Evolutionary conservation across 30 jellyfish, hydroid and myxozoan species (phyloP).

Genomic region (Catostylus mosaicus): DNA sequence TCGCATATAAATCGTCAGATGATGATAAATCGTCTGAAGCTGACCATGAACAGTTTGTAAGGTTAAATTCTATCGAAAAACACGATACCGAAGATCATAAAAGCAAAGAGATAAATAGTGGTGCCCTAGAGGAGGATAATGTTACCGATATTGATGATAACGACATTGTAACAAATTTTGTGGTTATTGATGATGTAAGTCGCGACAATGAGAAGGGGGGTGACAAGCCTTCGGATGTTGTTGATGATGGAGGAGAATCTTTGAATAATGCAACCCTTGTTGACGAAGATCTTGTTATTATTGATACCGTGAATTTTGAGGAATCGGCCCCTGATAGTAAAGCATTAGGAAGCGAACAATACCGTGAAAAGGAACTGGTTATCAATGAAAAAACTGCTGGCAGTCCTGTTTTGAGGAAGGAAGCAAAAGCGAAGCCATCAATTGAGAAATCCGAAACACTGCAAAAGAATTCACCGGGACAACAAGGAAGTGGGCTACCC

Average conservation of each 20-base stretch:
- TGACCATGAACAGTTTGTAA: background rate
- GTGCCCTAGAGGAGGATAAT: background rate
- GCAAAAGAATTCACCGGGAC: constrained; percentile 1
- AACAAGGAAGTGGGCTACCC: constrained; percentile 16
- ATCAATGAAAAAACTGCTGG: background rate
- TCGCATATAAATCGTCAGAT: background rate
- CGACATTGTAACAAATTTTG: background rate
- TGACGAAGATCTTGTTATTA: background rate
- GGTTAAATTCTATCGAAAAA: background rate
- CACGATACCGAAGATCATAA: background rate
- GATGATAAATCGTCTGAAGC: background rate
- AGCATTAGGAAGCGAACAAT: background rate
- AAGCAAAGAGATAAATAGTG: background rate
- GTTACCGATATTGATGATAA: background rate
- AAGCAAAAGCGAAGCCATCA: background rate
- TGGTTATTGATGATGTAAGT: background rate
- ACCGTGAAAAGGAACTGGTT: constrained; percentile 3
- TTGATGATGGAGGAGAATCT: background rate
- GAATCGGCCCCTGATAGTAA: background rate
- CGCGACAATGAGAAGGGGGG: background rate
- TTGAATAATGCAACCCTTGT: background rate
- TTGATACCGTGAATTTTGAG: background rate
- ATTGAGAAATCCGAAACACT: background rate
- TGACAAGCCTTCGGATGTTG: background rate
- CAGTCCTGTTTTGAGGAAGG: background rate